phyloP scores from a whole-genome alignment of 2,888 invertebrate genomes.

The Invenusta paracnida region DNA sequence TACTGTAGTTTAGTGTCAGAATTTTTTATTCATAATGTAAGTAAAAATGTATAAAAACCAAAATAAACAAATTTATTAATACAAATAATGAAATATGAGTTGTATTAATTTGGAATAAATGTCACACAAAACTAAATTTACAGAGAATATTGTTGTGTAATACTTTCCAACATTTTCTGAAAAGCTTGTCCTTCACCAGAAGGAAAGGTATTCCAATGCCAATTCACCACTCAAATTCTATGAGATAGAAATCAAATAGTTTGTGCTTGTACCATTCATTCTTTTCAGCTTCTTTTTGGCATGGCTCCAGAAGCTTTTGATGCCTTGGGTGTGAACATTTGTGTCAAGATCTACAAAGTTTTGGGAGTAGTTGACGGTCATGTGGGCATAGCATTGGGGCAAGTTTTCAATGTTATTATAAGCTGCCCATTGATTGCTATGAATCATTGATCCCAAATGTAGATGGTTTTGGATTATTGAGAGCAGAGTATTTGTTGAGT shows the following conservation, averaged over 20 bases:
- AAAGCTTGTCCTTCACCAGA: neutral
- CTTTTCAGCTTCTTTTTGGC: neutral
- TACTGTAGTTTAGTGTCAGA: neutral
- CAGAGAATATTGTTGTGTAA: too few relatives aligned
- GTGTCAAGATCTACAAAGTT: slow-evolving; percentile 10
- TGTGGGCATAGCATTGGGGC: neutral
- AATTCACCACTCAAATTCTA: neutral
- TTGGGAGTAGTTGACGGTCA: neutral
- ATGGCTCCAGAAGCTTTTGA: neutral
- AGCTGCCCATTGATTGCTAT: neutral
- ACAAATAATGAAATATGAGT: too few relatives aligned
- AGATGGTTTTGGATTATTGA: neutral
- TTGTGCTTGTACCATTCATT: neutral
- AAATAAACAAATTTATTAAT: too few relatives aligned
- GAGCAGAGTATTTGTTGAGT: neutral
- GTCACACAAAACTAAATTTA: too few relatives aligned
- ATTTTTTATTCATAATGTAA: neutral
- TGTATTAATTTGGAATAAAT: too few relatives aligned
- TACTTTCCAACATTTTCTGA: neutral
- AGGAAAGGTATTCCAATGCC: neutral
- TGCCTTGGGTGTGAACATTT: neutral
- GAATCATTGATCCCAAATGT: neutral
- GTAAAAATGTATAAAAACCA: too few relatives aligned
- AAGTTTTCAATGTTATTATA: neutral
- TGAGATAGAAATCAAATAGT: neutral